A percentile compares a stretch with the other conserved stretches of the same genome.
Conservation (phyloP, 2,888 invertebrate species). For the Conus canariensis region DNA sequence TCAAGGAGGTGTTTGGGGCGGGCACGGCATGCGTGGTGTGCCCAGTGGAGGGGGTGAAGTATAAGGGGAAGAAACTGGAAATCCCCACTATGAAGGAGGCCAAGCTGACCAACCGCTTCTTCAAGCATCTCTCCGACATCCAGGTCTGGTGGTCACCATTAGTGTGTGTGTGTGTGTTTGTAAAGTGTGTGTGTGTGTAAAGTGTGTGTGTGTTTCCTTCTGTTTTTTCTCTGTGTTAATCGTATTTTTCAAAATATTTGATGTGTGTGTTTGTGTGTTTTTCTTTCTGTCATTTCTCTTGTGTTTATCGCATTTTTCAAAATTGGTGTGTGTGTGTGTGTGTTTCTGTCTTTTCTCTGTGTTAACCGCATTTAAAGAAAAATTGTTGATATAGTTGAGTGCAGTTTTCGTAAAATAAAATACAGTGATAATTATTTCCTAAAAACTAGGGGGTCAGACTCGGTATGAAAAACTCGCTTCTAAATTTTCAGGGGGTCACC, state of each 20-base stretch:
- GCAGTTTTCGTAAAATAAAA: too few species aligned
- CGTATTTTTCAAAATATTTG: too few species aligned
- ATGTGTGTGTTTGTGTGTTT: not conserved
- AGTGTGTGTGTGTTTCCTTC: not conserved
- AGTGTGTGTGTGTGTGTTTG: not conserved
- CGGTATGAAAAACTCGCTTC: too few species aligned
- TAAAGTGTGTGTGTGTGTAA: too few species aligned
- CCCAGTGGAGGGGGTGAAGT: constrained; percentile 92
- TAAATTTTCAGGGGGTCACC: too few species aligned
- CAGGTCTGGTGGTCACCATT: constrained; percentile 80
- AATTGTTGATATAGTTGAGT: too few species aligned
- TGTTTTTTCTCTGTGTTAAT: not conserved
- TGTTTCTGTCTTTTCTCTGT: not conserved
- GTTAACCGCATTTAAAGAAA: too few species aligned
- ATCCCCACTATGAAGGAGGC: constrained; percentile 81
- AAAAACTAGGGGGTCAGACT: too few species aligned
- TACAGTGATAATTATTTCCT: too few species aligned
- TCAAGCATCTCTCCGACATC: constrained; percentile 90
- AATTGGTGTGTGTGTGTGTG: not conserved
- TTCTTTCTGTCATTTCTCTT: not conserved
- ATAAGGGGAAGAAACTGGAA: constrained; percentile 81
- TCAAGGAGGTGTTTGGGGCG: constrained; percentile 97
- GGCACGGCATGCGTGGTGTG: constrained; percentile 98
- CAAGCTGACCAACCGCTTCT: constrained; percentile 85
- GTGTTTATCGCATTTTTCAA: too few species aligned